Evolutionary conservation across 2,888 invertebrate species (phyloP).

Genomic region (Eupithecia tripunctaria): DNA sequence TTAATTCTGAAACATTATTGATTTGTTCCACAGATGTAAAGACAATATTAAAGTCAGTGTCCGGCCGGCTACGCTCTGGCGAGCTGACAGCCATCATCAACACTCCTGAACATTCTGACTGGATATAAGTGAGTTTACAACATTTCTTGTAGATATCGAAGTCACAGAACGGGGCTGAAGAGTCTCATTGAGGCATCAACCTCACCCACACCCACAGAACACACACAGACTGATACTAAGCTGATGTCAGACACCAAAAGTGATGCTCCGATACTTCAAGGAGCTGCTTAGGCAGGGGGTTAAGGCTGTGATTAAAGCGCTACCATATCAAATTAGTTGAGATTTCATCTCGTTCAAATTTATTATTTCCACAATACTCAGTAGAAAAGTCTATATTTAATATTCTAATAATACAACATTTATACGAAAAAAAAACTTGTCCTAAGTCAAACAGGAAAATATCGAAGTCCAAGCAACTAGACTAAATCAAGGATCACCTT

Average conservation of each 20-base stretch:
- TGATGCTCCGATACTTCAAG: no score
- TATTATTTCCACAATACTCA: background rate
- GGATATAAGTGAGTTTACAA: slow-evolving; percentile 94
- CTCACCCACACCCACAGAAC: no score
- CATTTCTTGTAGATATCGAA: no score
- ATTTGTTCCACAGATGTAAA: slow-evolving; percentile 88
- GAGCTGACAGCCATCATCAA: slow-evolving; percentile 98
- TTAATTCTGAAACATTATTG: background rate
- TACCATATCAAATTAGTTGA: no score
- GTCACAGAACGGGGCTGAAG: no score
- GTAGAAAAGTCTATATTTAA: background rate
- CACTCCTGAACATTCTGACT: slow-evolving; percentile 96
- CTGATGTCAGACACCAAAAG: no score
- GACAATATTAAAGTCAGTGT: slow-evolving; percentile 94
- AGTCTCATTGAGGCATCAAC: no score
- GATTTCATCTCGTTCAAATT: background rate
- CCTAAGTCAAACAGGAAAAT: background rate
- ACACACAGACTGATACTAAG: no score
- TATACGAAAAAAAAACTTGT: background rate
- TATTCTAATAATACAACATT: background rate
- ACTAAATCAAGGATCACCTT: background rate
- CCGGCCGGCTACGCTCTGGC: slow-evolving; percentile 94
- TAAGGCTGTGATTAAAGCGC: no score
- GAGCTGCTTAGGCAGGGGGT: no score
- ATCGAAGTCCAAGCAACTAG: background rate